Percentiles rank a stretch among this genome's conserved stretches.
phyloP scores from a whole-genome alignment of 2,797 vertebrate genomes.

The Anabacerthia variegaticeps region DNA sequence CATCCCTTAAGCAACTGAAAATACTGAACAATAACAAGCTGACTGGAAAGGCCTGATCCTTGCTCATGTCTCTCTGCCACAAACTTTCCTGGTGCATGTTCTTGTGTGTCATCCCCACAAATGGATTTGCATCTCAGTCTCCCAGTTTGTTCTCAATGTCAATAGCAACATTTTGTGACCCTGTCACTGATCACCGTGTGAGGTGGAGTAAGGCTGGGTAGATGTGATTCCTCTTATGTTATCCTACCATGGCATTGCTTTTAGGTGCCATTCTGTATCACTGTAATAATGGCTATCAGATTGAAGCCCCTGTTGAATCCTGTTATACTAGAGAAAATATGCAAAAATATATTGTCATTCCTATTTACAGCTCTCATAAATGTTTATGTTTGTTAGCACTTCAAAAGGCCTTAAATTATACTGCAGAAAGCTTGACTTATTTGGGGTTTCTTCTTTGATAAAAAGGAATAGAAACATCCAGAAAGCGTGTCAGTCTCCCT shows the following conservation, averaged over 20 bases:
- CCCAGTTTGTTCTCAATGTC: neutral
- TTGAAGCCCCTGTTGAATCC: neutral
- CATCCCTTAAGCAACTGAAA: neutral
- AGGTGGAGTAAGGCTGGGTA: neutral
- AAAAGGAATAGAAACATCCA: neutral
- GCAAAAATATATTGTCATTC: neutral
- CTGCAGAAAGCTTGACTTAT: neutral
- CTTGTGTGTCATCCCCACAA: neutral
- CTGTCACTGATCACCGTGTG: neutral
- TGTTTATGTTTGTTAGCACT: neutral
- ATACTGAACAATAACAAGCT: neutral
- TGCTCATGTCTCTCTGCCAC: neutral
- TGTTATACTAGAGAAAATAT: neutral
- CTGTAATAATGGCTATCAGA: neutral
- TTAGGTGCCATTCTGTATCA: neutral
- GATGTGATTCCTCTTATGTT: neutral
- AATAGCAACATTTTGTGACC: neutral
- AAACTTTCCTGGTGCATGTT: neutral
- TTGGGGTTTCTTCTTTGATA: neutral
- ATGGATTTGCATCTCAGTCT: neutral
- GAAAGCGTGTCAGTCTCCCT: neutral
- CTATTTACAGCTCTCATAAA: neutral
- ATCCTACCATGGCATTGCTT: neutral
- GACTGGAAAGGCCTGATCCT: neutral
- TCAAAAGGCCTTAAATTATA: slow-evolving; percentile 3